phyloP scores from a whole-genome alignment of 2,797 vertebrate species.

The Zalophus californianus region DNA sequence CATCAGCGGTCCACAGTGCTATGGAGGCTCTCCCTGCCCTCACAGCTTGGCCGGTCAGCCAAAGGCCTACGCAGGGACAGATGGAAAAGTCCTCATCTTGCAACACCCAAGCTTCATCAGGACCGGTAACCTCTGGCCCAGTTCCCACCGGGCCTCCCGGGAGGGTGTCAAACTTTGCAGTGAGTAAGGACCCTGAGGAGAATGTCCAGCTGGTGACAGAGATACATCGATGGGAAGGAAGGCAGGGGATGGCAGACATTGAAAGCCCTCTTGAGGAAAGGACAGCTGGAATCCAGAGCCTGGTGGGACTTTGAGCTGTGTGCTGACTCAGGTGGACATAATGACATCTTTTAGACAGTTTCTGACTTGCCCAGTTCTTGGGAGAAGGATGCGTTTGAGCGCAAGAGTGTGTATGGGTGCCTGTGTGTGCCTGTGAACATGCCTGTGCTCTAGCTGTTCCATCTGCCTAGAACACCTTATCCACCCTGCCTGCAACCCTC shows the following conservation, averaged over 20 bases:
- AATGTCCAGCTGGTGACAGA: neutral
- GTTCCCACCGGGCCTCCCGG: neutral
- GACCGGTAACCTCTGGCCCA: neutral
- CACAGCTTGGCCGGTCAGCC: neutral
- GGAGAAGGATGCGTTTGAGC: neutral
- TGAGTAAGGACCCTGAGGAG: neutral
- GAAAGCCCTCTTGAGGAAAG: neutral
- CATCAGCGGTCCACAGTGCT: neutral
- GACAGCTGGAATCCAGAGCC: neutral
- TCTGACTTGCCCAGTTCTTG: neutral
- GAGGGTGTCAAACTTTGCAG: neutral
- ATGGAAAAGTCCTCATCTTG: slow-evolving; percentile 47
- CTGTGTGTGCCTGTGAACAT: neutral
- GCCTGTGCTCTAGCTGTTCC: neutral
- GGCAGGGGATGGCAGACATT: neutral
- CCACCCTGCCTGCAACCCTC: neutral
- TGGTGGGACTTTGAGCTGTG: neutral
- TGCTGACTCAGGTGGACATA: neutral
- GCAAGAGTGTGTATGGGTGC: neutral
- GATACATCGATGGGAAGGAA: neutral
- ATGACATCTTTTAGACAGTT: neutral
- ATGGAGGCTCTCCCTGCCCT: neutral
- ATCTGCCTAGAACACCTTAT: neutral
- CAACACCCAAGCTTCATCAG: neutral
- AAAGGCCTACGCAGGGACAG: neutral